Conservation (phyloP, 2,888 invertebrate species). For the Noctua fimbriata region DNA sequence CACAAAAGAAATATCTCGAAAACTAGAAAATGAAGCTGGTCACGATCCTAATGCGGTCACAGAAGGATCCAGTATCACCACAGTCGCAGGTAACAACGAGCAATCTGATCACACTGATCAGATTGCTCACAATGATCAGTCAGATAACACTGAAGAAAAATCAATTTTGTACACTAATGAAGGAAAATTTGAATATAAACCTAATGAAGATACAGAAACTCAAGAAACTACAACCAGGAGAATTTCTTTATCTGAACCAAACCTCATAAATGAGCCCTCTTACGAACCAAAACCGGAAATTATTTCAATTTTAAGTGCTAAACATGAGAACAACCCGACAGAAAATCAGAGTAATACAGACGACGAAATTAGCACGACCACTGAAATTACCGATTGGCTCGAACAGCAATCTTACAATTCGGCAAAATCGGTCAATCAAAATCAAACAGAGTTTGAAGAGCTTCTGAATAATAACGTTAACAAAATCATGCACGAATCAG, state of each 20-base stretch:
- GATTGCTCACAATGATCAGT: constrained; percentile 45
- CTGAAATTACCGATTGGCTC: constrained; percentile 78
- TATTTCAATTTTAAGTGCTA: constrained; percentile 73
- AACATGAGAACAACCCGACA: constrained; percentile 47
- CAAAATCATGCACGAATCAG: constrained; percentile 69
- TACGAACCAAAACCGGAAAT: constrained; percentile 78
- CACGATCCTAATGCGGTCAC: constrained; percentile 15
- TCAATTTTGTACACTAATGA: constrained; percentile 65
- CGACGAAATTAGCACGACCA: constrained; percentile 59
- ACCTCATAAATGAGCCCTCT: constrained; percentile 76
- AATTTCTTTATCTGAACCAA: constrained; percentile 74
- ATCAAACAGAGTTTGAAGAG: constrained; percentile 51
- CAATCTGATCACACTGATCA: constrained; percentile 51
- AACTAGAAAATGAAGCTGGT: constrained; percentile 79
- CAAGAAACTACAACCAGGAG: constrained; percentile 72
- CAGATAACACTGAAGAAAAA: constrained; percentile 61
- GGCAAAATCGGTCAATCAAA: constrained; percentile 54
- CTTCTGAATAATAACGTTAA: constrained; percentile 61
- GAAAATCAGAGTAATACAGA: constrained; percentile 33
- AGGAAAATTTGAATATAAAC: constrained; percentile 63
- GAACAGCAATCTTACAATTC: constrained; percentile 67
- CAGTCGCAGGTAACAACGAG: constrained; percentile 59
- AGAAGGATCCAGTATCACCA: constrained; percentile 30
- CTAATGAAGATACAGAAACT: constrained; percentile 52
- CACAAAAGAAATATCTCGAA: constrained; percentile 46